Evolutionary conservation across 2,113 vertebrate genomes (phyloP).

Genomic region (Sula dactylatra): DNA sequence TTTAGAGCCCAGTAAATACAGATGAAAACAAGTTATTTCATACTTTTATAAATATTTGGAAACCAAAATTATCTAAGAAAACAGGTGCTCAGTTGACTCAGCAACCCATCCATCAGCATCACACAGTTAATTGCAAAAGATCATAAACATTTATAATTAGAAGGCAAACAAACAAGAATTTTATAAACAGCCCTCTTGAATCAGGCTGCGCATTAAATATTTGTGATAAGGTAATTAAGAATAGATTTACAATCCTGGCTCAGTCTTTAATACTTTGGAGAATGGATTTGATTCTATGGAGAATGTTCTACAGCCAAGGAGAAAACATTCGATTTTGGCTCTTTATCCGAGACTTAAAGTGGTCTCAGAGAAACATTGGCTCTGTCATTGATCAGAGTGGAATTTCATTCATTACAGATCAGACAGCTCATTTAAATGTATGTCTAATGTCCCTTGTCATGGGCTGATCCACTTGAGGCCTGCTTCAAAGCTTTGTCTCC

Average conservation of each 20-base stretch:
- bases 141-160: conserved; percentile 72
- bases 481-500: conserved; percentile 39
- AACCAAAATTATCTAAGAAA: conserved; percentile 71
- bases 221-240: conserved; percentile 71
- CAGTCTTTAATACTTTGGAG: conserved; percentile 35
- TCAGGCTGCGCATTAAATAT: conserved; percentile 66
- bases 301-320: conserved; percentile 27
- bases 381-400: conserved; percentile 27
- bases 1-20: conserved; percentile 66
- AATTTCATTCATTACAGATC: conserved; percentile 42
- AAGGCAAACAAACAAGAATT: conserved; percentile 67
- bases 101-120: conserved; percentile 65
- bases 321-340: conserved; percentile 15
- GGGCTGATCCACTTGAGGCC: conserved; percentile 15
- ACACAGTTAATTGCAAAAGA: conserved; percentile 73
- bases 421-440: conserved; percentile 45
- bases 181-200: conserved; percentile 72
- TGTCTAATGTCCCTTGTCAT: conserved; percentile 25
- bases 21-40: conserved; percentile 59
- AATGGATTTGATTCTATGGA: conserved; percentile 52
- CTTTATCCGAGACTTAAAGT: conserved; percentile 32
- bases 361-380: conserved; percentile 22
- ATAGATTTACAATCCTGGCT: conserved; percentile 62
- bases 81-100: conserved; percentile 64
- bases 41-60: conserved; percentile 70